Evolutionary conservation across 2,888 invertebrate genomes (phyloP).

Genomic region (Leptopterna dolabrata): DNA sequence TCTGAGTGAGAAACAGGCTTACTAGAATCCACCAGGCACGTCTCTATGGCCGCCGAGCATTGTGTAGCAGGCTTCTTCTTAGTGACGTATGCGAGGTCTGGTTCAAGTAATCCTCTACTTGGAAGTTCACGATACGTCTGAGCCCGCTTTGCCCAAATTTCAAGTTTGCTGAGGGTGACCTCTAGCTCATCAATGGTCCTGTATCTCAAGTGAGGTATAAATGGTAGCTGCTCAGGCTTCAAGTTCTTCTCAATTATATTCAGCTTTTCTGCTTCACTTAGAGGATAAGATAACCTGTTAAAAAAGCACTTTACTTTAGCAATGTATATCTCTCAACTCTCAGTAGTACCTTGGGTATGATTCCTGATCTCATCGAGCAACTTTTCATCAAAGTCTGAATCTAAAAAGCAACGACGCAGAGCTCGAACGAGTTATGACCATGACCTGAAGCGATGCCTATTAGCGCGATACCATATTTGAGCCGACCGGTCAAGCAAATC

Average conservation of each 20-base stretch:
- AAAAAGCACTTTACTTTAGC: conserved; percentile 59
- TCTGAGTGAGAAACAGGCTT: too few relatives aligned
- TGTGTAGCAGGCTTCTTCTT: neutral
- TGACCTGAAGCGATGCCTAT: neutral
- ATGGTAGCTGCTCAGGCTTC: neutral
- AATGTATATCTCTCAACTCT: conserved; percentile 62
- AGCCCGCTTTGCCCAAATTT: neutral
- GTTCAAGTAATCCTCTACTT: conserved; percentile 45
- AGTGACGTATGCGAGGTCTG: conserved; percentile 55
- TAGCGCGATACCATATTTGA: conserved; percentile 65
- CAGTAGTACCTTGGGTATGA: conserved; percentile 62
- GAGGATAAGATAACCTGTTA: neutral
- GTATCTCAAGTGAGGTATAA: neutral
- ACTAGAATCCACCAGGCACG: too few relatives aligned
- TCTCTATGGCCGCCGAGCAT: too few relatives aligned
- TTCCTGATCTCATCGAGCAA: conserved; percentile 61
- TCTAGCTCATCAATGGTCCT: neutral
- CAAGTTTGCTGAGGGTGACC: neutral
- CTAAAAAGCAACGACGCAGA: conserved; percentile 57
- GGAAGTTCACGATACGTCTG: neutral
- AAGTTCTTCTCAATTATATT: conserved; percentile 33
- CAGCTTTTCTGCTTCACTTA: conserved; percentile 14
- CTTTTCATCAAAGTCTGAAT: conserved; percentile 61
- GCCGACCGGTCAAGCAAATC: conserved; percentile 62
- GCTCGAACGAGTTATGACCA: conserved; percentile 40